Evolutionary conservation across 1,140 invertebrate genomes (phyloP).

Genomic region (Drosophila kepulauana): DNA sequence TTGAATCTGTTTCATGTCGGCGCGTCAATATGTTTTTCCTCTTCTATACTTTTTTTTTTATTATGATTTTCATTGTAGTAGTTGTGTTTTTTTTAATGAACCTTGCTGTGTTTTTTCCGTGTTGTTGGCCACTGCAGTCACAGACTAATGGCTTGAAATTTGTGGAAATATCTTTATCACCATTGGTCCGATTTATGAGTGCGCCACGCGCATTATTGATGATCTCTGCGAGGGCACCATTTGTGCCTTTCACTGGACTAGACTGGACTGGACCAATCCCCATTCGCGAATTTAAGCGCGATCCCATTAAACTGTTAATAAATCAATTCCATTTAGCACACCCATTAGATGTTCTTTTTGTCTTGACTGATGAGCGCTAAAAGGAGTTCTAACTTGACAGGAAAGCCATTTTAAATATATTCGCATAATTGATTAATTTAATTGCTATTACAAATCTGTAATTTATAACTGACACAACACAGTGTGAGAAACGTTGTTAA

Average conservation of each 20-base stretch:
- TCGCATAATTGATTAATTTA: background rate
- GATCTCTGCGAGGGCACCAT: background rate
- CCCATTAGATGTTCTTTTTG: background rate
- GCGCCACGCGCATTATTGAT: background rate
- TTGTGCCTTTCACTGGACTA: constrained; percentile 49
- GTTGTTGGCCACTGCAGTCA: constrained; percentile 26
- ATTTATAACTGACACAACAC: too few species aligned
- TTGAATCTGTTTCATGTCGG: constrained; percentile 64
- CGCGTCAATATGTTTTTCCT: constrained; percentile 46
- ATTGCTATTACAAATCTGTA: too few species aligned
- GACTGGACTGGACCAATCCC: background rate
- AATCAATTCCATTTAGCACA: constrained; percentile 25
- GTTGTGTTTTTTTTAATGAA: constrained; percentile 24
- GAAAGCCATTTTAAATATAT: background rate
- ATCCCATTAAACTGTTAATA: constrained; percentile 23
- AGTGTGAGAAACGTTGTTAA: too few species aligned
- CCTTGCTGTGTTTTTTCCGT: constrained; percentile 20
- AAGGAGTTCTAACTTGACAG: background rate
- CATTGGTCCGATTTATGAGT: constrained; percentile 48
- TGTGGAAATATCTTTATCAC: constrained; percentile 55
- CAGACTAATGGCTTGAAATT: constrained; percentile 26
- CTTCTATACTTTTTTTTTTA: constrained; percentile 3
- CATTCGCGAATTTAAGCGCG: background rate
- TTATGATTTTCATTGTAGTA: constrained; percentile 34
- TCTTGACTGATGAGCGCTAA: background rate